These are phyloP conservation scores for Callocephalon fimbriatum DNA, from an alignment of 2,113 vertebrate genomes.

Conservation along the genomic window DNA sequence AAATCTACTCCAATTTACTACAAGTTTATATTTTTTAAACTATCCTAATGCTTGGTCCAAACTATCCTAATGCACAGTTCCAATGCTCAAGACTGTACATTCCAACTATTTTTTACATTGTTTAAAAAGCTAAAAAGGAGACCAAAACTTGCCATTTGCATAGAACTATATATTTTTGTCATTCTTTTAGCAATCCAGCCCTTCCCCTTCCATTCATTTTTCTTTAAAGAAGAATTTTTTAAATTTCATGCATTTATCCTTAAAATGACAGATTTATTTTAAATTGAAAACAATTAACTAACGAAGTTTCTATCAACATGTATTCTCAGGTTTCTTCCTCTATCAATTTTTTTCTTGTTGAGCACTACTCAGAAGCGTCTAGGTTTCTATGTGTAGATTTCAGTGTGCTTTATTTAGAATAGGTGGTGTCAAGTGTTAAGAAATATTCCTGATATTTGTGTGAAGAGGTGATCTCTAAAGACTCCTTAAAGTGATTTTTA, in stretches of 20 bases:
- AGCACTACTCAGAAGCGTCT: background rate
- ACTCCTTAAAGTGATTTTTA: conserved; percentile 7
- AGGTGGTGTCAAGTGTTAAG: background rate
- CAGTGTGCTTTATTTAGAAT: background rate
- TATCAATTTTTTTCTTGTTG: rapidly evolving
- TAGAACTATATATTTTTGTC: background rate
- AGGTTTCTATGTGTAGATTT: background rate
- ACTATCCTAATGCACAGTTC: background rate
- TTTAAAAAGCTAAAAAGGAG: background rate
- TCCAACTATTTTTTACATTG: background rate
- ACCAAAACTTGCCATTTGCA: background rate
- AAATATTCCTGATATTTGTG: background rate
- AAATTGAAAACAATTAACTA: background rate
- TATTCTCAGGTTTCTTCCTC: background rate
- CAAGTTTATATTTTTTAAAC: background rate
- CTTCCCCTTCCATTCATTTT: background rate
- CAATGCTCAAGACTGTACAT: background rate
- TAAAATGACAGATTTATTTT: background rate
- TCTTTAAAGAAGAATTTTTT: rapidly evolving
- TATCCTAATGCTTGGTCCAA: background rate
- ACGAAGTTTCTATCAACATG: rapidly evolving
- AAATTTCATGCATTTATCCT: background rate
- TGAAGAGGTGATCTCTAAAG: background rate
- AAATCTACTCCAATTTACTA: background rate
- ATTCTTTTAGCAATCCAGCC: rapidly evolving